Evolutionary conservation across 2,797 vertebrate genomes (phyloP), one percentile per base, ranked within the genome.

Genomic region (Gymnothorax javanicus): DNA sequence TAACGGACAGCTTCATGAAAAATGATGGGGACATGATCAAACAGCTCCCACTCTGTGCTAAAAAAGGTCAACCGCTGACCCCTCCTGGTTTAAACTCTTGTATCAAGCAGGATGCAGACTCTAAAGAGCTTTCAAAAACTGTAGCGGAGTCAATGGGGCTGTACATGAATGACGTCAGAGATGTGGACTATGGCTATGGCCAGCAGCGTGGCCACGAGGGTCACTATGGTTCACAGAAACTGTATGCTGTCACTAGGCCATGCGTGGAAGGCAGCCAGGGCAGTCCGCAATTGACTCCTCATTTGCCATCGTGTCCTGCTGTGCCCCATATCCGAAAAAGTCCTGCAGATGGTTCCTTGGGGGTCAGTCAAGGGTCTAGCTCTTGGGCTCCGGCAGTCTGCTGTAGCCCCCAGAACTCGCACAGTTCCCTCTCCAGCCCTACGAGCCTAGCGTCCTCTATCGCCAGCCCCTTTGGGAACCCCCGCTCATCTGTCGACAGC

Each of bases 61-160:
- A 96, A 94, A 97, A 97, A 92, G 95, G 87, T 88, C 95, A 93
- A 93, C 96, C 95, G 84, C 94, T 97, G 91, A 94, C 96, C 92
- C 96, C 97, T 93, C 93, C 97, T 89, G 93, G 95, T 87, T 97
- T 97, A 88, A 97, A 97, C 91, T 96, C 92, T 92, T 92, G 95
- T 85, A 89, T 94, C 91, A 99, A 99, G 95, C 96, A 96, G 0
- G 98, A 99, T 93, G 95, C 96, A 1, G 99, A 99, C 93, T 98
- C 99, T 2, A 99, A 99, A 94, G 99, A 99, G 93, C 98, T 99
- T 89, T 98, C 99, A 60, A 98, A 98, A 84, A 96, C 98, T 0
- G 99, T 99, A 89, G 99, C 98, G 0, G 99, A 99, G 93, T 99
- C 99, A 88, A 99, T 99, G 99, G 99, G 98, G 89, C 95, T 99